Conservation (phyloP, 2,888 invertebrate species). For the Brachypalpus laphriformis region DNA sequence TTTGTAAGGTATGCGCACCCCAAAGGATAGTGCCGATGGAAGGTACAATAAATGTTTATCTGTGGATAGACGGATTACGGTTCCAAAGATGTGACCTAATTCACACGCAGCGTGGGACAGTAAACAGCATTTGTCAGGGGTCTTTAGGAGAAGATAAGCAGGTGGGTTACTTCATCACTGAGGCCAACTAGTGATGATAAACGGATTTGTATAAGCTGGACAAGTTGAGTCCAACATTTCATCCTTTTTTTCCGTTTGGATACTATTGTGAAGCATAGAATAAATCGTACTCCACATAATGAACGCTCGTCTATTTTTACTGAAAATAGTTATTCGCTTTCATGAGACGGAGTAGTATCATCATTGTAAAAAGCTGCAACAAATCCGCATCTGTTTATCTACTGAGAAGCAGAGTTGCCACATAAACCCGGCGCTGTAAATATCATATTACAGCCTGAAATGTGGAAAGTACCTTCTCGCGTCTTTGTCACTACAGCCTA, state of each 20-base stretch:
- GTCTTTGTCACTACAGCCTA: too few relatives aligned
- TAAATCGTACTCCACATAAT: neutral
- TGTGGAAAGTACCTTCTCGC: too few relatives aligned
- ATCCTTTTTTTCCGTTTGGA: neutral
- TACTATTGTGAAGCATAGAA: neutral
- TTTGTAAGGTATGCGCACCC: constrained; percentile 8
- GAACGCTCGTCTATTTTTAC: neutral
- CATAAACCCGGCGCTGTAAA: too few relatives aligned
- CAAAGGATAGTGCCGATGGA: constrained; percentile 3
- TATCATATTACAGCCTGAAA: too few relatives aligned
- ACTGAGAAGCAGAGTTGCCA: too few relatives aligned
- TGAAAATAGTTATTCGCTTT: too few relatives aligned
- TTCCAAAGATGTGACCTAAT: constrained; percentile 18
- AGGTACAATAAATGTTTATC: constrained; percentile 9
- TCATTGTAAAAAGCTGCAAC: too few relatives aligned
- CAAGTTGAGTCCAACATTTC: constrained; percentile 9
- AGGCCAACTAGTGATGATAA: constrained; percentile 42
- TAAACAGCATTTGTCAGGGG: neutral
- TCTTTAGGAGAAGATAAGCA: constrained; percentile 20
- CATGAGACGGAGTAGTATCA: too few relatives aligned
- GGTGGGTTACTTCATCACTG: constrained; percentile 11
- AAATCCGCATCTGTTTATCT: too few relatives aligned
- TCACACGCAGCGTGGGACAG: constrained; percentile 15
- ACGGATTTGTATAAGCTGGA: constrained; percentile 35
- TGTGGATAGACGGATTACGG: constrained; percentile 8